These are phyloP conservation scores for Siniperca knerii DNA, from an alignment of 2,113 vertebrate genomes.

Conservation along the genomic window DNA sequence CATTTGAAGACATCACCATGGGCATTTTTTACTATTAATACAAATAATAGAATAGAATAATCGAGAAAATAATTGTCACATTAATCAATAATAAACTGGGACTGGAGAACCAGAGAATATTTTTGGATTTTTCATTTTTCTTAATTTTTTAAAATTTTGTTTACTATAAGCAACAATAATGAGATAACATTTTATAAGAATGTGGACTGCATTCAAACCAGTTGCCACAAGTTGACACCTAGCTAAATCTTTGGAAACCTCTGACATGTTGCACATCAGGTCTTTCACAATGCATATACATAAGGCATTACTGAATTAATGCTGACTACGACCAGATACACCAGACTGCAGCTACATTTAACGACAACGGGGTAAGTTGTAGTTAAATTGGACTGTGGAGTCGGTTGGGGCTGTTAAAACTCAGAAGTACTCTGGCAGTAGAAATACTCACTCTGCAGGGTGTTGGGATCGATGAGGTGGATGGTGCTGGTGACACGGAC, in stretches of 20 bases:
- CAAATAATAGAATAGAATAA: no score
- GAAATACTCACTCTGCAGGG: conserved; percentile 91
- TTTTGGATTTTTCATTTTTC: no score
- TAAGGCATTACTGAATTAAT: not conserved
- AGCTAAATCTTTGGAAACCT: not conserved
- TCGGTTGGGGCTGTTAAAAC: not conserved
- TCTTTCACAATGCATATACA: not conserved
- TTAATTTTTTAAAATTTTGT: not conserved
- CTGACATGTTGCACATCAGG: not conserved
- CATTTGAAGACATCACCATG: no score
- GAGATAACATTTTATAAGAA: not conserved
- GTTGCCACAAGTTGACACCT: not conserved
- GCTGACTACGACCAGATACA: not conserved
- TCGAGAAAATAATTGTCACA: no score
- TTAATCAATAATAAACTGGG: no score
- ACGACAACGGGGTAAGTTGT: not conserved
- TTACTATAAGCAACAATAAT: not conserved
- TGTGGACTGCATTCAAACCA: not conserved
- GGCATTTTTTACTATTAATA: no score
- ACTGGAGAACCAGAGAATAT: no score
- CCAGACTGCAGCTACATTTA: not conserved
- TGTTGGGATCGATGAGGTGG: conserved; percentile 95
- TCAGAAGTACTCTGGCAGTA: not conserved
- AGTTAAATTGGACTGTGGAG: not conserved
- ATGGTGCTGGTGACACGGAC: conserved; percentile 92